Base-by-base conservation (phyloP, 2,888 invertebrate genomes). In the Fissipunctia ypsillon region DNA sequence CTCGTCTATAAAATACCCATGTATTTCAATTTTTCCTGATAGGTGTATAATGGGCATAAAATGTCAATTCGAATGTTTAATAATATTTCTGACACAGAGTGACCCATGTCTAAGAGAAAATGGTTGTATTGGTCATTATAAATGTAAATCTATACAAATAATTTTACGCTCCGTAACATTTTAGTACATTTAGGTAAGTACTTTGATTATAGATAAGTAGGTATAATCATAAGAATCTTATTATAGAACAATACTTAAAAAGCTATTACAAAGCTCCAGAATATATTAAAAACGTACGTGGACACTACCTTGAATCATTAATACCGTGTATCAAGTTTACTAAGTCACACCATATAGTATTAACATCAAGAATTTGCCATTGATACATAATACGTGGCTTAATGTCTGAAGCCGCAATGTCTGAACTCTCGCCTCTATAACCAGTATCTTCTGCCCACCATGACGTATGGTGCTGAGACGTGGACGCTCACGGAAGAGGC, bases 321-420 rank as follows among this genome's bases (percentile, higher is more conserved):
- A 64, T 45, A 76, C 7, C n/a, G 38, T 16, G 14, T 38, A 54
- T 50, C 38, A n/a, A 19, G 28, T 61, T 54, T 63, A 45, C 54
- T 25, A 31, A 22, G 56, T 31, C 14, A n/a, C 7, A 48, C 9
- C 14, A 57, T 76, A 66, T 74, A 22, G 35, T 76, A 67, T 76
- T 43, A 66, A 19, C n/a, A 35, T 35, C 31, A 43, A 12, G 22
- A 38, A 69, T 52, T 38, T 48, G 38, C 22, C n/a, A 76, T 22
- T 31, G 38, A 73, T 54, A 38, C n/a, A 4, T 54, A n/a, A 54
- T 45, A 54, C 28, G 16, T 76, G 54, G 25, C 54, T 54, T n/a
- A n/a, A n/a, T n/a, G n/a, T n/a, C n/a, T n/a, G n/a, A n/a, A n/a
- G n/a, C n/a, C n/a, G n/a, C n/a, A n/a, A n/a, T n/a, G n/a, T n/a